Percentiles rank a stretch among this genome's conserved stretches.
phyloP scores from a whole-genome alignment of 2,113 vertebrate genomes.

The Sylvietta virens region DNA sequence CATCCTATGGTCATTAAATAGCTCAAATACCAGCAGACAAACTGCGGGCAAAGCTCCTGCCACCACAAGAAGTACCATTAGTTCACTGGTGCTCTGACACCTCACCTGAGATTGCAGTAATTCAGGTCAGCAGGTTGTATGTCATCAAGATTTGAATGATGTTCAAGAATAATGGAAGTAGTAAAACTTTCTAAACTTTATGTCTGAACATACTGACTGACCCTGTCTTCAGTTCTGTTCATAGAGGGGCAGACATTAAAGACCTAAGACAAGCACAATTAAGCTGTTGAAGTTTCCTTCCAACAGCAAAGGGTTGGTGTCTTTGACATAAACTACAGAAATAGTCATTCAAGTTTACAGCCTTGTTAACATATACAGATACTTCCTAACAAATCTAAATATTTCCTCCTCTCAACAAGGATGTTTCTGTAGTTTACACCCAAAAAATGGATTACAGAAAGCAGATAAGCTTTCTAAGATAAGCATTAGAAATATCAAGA shows the following conservation, averaged over 20 bases:
- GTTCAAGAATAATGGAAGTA: background rate
- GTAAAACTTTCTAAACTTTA: background rate
- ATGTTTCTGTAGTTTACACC: background rate
- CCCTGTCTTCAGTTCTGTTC: background rate
- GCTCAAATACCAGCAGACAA: background rate
- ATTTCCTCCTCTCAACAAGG: background rate
- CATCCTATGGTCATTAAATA: background rate
- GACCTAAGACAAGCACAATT: background rate
- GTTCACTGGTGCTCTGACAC: rapidly evolving
- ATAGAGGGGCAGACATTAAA: background rate
- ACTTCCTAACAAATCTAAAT: background rate
- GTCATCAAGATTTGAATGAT: background rate
- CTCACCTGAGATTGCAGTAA: background rate
- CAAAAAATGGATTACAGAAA: background rate
- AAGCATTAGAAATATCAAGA: background rate
- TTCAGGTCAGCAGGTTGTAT: background rate
- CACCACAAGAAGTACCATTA: background rate
- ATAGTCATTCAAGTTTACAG: background rate
- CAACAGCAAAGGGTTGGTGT: background rate
- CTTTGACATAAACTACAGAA: background rate
- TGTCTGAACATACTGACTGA: background rate
- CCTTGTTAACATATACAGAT: background rate
- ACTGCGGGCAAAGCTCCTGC: background rate
- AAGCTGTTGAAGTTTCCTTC: background rate
- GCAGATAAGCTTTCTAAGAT: background rate